Evolutionary conservation across 2,797 vertebrate species (phyloP), one percentile per base, ranked within the genome.

Genomic region (Toxotes lorentzi): DNA sequence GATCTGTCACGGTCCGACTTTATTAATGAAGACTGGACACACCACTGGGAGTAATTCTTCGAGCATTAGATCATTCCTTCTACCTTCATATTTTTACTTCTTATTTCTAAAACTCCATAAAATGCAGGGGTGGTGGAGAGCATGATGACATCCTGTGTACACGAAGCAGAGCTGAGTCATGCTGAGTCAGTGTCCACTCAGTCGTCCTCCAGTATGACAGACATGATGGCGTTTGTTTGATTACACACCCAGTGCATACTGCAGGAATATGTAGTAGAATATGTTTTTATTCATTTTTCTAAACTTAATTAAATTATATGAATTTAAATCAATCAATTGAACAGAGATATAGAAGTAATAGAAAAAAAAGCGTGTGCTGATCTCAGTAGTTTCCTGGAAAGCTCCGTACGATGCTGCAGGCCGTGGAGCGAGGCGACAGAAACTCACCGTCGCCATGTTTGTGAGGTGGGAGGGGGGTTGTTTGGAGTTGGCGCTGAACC

Each of bases 401-500:
- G 70, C 47, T 23, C 5, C 14, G 47, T 4, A 7, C 10, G 3
- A 1, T 8, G 76, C 86, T 70, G 72, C 40, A 19, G 76, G 83
- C 53, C 45, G 12, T 1, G 19, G 27, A 63, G 24, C 0, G 50
- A 58, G 51, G 57, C 21, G 45, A 76, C 78, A 67, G 67, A 40
- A 63, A 62, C 60, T 41, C 68, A 35, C 61, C 48, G n/a, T 10
- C 2, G 4, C 61, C 76, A 48, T 74, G 81, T 75, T 74, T 78
- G 69, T 63, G 67, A 0, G 30, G 3, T n/a, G 48, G 66, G 47
- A n/a, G 38, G 63, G 41, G 40, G 21, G 30, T 57, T 85, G 66
- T 87, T 78, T 78, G 61, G 81, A 79, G 76, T 48, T 24, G 68
- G 35, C 0, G 43, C 59, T 72, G 81, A 88, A 84, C 84, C 80